Evolutionary conservation across 2,797 vertebrate genomes (phyloP).

Genomic region (Sardinella longiceps): DNA sequence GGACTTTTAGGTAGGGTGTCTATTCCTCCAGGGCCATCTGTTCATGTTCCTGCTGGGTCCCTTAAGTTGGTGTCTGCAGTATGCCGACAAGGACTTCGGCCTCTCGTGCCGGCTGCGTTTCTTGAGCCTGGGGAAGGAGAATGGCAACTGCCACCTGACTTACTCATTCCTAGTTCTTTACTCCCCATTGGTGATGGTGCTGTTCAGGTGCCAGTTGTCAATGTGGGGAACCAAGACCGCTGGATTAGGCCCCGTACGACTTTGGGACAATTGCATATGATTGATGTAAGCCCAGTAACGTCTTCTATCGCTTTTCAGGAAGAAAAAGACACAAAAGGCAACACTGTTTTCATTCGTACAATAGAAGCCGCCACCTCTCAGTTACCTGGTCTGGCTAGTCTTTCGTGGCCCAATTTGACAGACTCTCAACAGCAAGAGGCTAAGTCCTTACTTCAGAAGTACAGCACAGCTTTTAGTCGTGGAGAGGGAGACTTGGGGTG

Average conservation of each 20-base stretch:
- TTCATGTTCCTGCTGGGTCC: background rate
- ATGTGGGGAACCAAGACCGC: no score
- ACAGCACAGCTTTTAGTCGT: background rate
- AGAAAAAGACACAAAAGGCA: background rate
- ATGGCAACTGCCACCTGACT: no score
- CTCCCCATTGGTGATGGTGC: no score
- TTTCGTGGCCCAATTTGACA: background rate
- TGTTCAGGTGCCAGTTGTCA: no score
- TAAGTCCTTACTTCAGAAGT: background rate
- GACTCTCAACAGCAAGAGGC: background rate
- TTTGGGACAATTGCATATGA: no score
- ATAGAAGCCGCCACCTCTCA: background rate
- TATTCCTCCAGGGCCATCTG: background rate
- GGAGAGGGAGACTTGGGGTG: no score
- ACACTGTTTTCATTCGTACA: background rate
- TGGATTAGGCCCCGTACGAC: no score
- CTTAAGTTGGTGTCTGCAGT: background rate
- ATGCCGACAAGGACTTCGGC: background rate
- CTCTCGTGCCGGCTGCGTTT: background rate
- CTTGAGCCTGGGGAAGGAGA: no score
- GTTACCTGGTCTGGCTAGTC: background rate
- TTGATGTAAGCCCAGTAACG: background rate
- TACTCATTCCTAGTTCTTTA: no score
- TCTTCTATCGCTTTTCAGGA: background rate
- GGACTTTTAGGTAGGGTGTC: background rate